Conservation (phyloP, 2,113 vertebrate species). For the Formicarius rufipectus region DNA sequence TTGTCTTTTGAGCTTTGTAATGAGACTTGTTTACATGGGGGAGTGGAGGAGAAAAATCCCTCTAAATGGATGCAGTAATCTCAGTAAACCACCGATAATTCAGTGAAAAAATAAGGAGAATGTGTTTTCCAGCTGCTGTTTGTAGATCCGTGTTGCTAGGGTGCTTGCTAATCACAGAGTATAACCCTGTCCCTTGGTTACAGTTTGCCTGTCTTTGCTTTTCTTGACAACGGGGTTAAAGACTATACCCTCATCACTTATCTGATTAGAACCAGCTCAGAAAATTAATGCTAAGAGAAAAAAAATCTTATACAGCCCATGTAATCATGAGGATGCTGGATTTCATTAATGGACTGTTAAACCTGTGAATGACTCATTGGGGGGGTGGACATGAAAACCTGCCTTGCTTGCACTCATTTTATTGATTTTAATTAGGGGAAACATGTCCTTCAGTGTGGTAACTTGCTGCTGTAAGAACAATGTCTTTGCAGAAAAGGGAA, state of each 20-base stretch:
- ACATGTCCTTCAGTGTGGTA: neutral
- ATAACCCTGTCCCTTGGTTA: conserved; percentile 32
- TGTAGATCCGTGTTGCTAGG: conserved; percentile 57
- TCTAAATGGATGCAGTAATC: neutral
- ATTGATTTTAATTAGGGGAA: neutral
- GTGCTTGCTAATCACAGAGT: conserved; percentile 10
- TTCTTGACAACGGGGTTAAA: conserved; percentile 47
- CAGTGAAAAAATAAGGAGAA: neutral
- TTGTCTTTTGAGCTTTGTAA: conserved; percentile 44
- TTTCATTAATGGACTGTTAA: conserved; percentile 7
- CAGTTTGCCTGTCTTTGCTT: conserved; percentile 11
- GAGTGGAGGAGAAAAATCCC: neutral
- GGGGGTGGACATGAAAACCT: neutral
- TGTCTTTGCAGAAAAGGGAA: neutral
- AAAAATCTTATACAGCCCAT: neutral
- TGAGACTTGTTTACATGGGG: conserved; percentile 1
- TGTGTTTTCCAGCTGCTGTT: conserved; percentile 59
- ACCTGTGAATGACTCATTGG: neutral
- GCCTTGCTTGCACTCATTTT: neutral
- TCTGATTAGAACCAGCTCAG: conserved; percentile 11
- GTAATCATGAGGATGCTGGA: neutral
- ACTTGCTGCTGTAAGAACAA: neutral
- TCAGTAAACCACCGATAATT: neutral
- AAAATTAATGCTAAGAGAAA: neutral
- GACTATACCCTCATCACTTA: neutral